phyloP scores from a whole-genome alignment of 2,797 vertebrate species.

The Holocentrus rufus region DNA sequence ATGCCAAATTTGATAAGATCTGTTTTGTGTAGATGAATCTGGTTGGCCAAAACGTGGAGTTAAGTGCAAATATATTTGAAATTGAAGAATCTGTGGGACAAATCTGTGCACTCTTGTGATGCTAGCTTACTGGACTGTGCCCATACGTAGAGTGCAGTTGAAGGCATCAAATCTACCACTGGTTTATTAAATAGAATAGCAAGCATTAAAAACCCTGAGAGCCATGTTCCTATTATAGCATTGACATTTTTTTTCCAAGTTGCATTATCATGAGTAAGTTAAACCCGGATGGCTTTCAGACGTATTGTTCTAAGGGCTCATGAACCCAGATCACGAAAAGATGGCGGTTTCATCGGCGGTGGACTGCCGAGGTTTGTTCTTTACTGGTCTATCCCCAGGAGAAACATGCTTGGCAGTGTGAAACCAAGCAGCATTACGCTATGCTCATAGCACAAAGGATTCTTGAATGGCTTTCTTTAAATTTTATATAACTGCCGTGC shows the following conservation, averaged over 20 bases:
- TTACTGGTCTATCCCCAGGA: slow-evolving; percentile 22
- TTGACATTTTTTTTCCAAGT: slow-evolving; percentile 25
- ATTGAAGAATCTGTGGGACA: slow-evolving; percentile 62
- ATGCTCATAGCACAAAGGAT: slow-evolving; percentile 26
- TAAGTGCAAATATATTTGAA: slow-evolving; percentile 62
- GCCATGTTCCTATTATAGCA: slow-evolving; percentile 25
- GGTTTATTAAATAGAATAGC: slow-evolving; percentile 41
- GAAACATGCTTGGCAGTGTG: slow-evolving; percentile 42
- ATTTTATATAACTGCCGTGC: slow-evolving; percentile 53
- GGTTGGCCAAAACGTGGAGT: slow-evolving; percentile 52
- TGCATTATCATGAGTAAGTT: slow-evolving; percentile 28
- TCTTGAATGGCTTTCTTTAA: slow-evolving; percentile 35
- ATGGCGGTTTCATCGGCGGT: slow-evolving; percentile 1
- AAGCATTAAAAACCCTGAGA: slow-evolving; percentile 48
- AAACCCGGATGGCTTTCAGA: background rate
- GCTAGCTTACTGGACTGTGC: slow-evolving; percentile 60
- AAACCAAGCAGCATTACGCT: slow-evolving; percentile 51
- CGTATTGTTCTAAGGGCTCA: slow-evolving; percentile 24
- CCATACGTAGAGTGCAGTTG: slow-evolving; percentile 43
- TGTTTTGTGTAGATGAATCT: slow-evolving; percentile 66
- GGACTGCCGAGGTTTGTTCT: slow-evolving; percentile 11
- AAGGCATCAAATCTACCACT: slow-evolving; percentile 39
- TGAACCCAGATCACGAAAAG: background rate
- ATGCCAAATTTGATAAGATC: slow-evolving; percentile 70
- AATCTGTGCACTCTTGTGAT: slow-evolving; percentile 60